A percentile compares a stretch with the other conserved stretches of the same genome.
These are phyloP conservation scores for Triplophysa dalaica DNA, from an alignment of 2,113 vertebrate genomes.

Conservation along the genomic window DNA sequence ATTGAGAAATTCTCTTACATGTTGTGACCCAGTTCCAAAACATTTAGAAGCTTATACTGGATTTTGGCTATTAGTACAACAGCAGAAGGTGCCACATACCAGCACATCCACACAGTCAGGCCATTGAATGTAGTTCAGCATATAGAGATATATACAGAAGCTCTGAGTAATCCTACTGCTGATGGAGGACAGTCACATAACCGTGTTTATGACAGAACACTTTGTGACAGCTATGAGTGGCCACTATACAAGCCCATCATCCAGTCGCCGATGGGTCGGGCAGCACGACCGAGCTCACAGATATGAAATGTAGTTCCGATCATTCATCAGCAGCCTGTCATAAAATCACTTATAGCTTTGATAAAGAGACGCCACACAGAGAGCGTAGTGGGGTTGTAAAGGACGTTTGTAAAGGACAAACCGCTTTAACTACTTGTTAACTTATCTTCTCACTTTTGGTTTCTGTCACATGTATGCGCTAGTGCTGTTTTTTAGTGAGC, in stretches of 20 bases:
- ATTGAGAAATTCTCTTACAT: too few relatives aligned
- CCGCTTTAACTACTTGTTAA: background rate
- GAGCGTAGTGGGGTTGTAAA: background rate
- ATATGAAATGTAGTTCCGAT: constrained; percentile 22
- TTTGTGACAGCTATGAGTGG: constrained; percentile 23
- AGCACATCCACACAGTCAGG: too few relatives aligned
- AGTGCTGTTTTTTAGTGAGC: background rate
- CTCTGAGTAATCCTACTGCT: background rate
- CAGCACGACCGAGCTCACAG: constrained; percentile 4
- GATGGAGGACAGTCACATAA: background rate
- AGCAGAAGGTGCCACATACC: too few relatives aligned
- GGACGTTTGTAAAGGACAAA: background rate
- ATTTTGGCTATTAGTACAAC: too few relatives aligned
- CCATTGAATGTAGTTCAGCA: too few relatives aligned
- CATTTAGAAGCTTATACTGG: too few relatives aligned
- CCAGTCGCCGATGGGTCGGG: background rate
- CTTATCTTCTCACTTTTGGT: constrained; percentile 7
- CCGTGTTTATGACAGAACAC: constrained; percentile 31
- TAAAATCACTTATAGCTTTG: constrained; percentile 37
- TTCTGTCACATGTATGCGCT: background rate
- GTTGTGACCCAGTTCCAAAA: too few relatives aligned
- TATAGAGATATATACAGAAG: too few relatives aligned
- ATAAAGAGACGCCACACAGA: constrained; percentile 36
- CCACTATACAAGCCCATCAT: background rate
- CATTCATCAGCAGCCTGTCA: constrained; percentile 36